These are phyloP conservation scores for Rhabdophis nuchalis DNA, from an alignment of 2,797 vertebrate genomes.

Conservation along the genomic window DNA sequence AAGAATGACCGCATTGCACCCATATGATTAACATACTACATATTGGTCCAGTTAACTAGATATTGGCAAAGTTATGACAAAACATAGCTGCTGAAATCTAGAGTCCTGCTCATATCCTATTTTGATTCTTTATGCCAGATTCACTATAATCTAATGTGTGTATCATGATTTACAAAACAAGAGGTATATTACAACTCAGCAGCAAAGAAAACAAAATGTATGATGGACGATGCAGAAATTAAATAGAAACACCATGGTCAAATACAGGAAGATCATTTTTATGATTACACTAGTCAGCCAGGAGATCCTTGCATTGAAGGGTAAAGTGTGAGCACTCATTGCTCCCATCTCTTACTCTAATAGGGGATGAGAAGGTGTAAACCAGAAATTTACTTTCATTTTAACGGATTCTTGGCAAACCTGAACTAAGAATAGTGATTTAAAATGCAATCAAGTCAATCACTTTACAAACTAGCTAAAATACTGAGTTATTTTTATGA, in stretches of 20 bases:
- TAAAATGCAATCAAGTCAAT: neutral
- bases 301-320: neutral
- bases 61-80: neutral
- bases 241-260: neutral
- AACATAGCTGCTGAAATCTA: neutral
- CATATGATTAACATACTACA: neutral
- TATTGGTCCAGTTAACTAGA: neutral
- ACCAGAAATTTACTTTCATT: neutral
- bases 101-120: neutral
- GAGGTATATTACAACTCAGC: neutral
- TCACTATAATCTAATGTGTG: neutral
- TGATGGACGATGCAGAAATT: neutral
- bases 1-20: fast-evolving
- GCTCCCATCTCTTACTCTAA: neutral
- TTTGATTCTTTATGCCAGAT: fast-evolving
- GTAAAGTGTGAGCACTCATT: neutral
- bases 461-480: neutral
- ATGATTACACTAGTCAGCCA: neutral
- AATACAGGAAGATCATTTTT: fast-evolving
- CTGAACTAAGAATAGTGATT: neutral
- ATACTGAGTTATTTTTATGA: neutral
- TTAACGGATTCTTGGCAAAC: neutral
- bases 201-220: neutral
- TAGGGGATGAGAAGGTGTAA: neutral
- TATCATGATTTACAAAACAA: too few species aligned